Conservation (phyloP, 2,797 vertebrate genomes). For the Xiphophorus birchmanni region DNA sequence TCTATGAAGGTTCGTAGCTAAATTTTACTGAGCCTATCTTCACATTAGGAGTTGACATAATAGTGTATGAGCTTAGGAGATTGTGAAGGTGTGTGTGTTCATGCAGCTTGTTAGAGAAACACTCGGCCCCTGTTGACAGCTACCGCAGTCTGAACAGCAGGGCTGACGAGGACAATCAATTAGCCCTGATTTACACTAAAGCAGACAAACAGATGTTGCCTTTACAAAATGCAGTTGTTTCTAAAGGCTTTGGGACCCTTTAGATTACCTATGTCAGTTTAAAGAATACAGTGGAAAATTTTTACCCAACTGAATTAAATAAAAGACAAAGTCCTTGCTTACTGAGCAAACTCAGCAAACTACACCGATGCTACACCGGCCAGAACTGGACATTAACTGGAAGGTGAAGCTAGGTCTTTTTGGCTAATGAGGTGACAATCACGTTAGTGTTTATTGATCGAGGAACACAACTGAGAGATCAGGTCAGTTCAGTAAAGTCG, state of each 20-base stretch:
- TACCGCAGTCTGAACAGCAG: constrained; percentile 71
- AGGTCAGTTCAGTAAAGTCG: neutral
- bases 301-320: neutral
- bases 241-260: neutral
- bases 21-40: constrained; percentile 4
- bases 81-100: constrained; percentile 25
- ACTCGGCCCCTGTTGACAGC: constrained; percentile 73
- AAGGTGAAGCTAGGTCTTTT: neutral
- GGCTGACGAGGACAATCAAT: constrained; percentile 77
- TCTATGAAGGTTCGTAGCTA: constrained; percentile 3
- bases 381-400: neutral
- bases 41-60: constrained; percentile 25
- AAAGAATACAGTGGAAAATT: neutral
- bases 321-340: neutral
- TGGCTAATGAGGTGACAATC: constrained; percentile 3
- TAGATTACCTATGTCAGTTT: neutral
- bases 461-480: neutral
- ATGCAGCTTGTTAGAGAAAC: constrained; percentile 67
- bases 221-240: neutral
- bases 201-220: neutral
- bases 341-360: too few relatives aligned
- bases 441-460: neutral
- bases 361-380: too few relatives aligned
- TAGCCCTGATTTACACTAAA: constrained; percentile 55
- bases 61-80: constrained; percentile 19